Conservation (phyloP, 2,888 invertebrate species). For the Melikaiella ostensackeni region DNA sequence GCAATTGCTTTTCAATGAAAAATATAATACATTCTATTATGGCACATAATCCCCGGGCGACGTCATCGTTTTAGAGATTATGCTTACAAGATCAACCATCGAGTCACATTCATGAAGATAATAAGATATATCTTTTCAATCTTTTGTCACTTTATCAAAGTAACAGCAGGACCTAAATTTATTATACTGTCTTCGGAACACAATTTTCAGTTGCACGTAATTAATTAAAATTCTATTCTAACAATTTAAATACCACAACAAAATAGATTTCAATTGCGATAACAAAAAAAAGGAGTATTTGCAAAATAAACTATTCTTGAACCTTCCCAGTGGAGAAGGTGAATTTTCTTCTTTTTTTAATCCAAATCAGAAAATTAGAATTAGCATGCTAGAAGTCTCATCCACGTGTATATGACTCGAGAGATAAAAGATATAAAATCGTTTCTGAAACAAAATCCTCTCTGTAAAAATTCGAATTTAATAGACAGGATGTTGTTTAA, state of each 20-base stretch:
- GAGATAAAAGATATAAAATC: conserved; percentile 22
- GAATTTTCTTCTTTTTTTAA: neutral
- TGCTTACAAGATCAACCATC: neutral
- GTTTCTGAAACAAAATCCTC: conserved; percentile 3
- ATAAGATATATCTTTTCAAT: conserved; percentile 16
- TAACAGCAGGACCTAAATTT: neutral
- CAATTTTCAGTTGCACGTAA: conserved; percentile 13
- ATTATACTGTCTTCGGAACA: conserved; percentile 12
- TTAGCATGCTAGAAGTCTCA: neutral
- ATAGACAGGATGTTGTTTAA: neutral
- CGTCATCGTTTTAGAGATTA: neutral
- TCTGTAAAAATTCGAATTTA: neutral
- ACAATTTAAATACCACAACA: conserved; percentile 7
- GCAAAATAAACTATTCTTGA: neutral
- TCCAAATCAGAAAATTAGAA: neutral
- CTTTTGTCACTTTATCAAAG: conserved; percentile 2
- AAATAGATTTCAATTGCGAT: neutral
- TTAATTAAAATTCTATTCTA: neutral
- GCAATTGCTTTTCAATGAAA: conserved; percentile 10
- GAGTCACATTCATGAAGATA: neutral
- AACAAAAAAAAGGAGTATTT: neutral
- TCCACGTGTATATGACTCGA: neutral
- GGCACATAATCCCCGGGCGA: conserved; percentile 21
- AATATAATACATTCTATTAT: conserved; percentile 23
- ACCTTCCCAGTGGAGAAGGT: neutral